phyloP scores from a whole-genome alignment of 2,113 vertebrate species.

The Hyaena hyaena region DNA sequence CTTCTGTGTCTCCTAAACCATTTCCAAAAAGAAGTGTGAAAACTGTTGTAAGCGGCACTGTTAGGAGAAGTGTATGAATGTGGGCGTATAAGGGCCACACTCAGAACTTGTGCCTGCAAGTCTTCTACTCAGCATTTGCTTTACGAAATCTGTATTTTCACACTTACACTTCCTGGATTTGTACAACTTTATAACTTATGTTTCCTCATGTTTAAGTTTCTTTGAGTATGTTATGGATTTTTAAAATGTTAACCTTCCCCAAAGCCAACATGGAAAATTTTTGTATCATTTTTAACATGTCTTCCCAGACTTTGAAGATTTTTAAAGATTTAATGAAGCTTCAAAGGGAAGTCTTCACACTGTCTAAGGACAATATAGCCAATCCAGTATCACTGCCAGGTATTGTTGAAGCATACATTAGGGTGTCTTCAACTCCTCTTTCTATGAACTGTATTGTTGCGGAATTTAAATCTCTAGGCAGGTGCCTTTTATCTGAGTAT shows the following conservation, averaged over 20 bases:
- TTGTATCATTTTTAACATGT: constrained; percentile 3
- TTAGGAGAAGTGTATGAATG: background rate
- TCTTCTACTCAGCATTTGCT: background rate
- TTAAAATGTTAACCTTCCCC: background rate
- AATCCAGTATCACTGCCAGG: background rate
- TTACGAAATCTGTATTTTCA: background rate
- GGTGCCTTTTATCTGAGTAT: background rate
- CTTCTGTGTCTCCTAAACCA: background rate
- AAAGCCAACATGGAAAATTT: background rate
- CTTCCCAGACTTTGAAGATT: background rate
- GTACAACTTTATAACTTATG: background rate
- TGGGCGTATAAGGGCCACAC: background rate
- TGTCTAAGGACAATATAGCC: background rate
- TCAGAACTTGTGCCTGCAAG: background rate
- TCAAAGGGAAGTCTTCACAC: background rate
- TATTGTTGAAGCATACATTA: background rate
- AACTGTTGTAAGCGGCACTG: background rate
- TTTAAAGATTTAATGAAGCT: constrained; percentile 33
- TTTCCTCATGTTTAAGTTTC: background rate
- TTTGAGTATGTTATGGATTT: background rate
- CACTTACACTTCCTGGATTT: background rate
- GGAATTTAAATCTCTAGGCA: background rate
- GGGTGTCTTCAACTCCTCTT: background rate
- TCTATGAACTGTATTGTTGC: background rate
- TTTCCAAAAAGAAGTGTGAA: background rate